Evolutionary conservation across 2,113 vertebrate species (phyloP), one percentile per base, ranked within the genome.

Genomic region (Hippocampus mohnikei): DNA sequence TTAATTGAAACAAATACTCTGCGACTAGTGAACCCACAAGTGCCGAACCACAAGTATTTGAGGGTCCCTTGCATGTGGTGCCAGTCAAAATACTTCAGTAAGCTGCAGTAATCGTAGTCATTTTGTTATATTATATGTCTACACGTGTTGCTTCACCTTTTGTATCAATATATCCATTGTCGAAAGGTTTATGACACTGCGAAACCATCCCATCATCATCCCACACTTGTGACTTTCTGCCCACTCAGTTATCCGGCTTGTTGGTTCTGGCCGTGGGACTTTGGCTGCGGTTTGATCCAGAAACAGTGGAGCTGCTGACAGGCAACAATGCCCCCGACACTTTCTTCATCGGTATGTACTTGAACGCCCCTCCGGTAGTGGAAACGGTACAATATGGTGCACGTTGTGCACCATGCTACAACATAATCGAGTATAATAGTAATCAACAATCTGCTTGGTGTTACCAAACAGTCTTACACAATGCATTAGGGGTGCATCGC

Each of bases 201-300:
- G 48, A 4, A 21, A 53, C n/a, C 52, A 53, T 53, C 8, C 3
- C 52, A n/a, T 53, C 52, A 53, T 2, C 15, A 50, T 23, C 9
- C 52, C 52, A 10, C 10, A 11, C 52, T 11, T 55, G n/a, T 10
- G 52, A 55, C 52, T 2, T 12, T 40, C 0, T 42, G 0, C n/a
- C 52, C 53, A 40, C 91, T 27, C 92, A 99, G 97, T 85, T 98
- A 87, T 94, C 93, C 0, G 97, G 97, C 74, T 76, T 94, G 8
- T 82, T 95, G 70, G 94, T 99, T 78, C 87, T 98, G 81, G 93
- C 93, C 3, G 95, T 98, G 66, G 96, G 96, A 70, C 91, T 99
- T 1, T 98, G 96, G 96, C 92, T 99, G 81, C 91, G 94, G n/a
- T 96, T 98, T 68, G 95, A 95, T 75, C 88, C 93, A 1, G 70